These are phyloP conservation scores for Sminthurides bifidus DNA, from an alignment of 1,140 invertebrate species.

Conservation along the genomic window DNA sequence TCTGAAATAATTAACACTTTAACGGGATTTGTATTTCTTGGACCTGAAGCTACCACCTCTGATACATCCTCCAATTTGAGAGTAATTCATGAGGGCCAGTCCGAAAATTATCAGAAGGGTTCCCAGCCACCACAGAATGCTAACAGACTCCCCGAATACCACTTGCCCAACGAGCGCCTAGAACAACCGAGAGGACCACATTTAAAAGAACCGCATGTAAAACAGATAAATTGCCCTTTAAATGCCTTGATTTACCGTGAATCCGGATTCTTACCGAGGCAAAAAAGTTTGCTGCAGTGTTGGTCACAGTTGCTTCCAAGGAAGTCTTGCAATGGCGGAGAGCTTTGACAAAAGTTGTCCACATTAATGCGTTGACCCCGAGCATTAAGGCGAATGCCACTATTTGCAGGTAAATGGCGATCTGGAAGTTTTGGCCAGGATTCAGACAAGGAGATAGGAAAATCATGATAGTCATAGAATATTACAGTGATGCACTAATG, in stretches of 20 bases:
- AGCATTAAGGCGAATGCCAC: constrained; percentile 35
- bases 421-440: constrained; percentile 23
- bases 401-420: constrained; percentile 30
- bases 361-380: constrained; percentile 38
- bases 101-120: constrained; percentile 37
- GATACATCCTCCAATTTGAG: constrained; percentile 2
- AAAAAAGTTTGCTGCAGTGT: constrained; percentile 40
- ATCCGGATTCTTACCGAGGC: constrained; percentile 35
- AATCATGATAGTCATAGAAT: neutral
- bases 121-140: constrained; percentile 37
- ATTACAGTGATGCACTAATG: neutral
- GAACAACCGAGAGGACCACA: constrained; percentile 13
- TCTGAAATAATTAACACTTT: no score
- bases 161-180: constrained; percentile 38
- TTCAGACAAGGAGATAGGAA: neutral
- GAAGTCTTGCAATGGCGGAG: constrained; percentile 36
- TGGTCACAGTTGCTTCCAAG: constrained; percentile 39
- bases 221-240: neutral
- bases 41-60: neutral
- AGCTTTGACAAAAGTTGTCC: constrained; percentile 38
- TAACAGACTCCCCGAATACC: constrained; percentile 37
- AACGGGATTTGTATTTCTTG: constrained; percentile 5
- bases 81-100: constrained; percentile 36
- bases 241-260: neutral
- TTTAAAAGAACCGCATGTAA: no score